phyloP scores from a whole-genome alignment of 2,888 invertebrate genomes.

The Lycocerus yunnanus region DNA sequence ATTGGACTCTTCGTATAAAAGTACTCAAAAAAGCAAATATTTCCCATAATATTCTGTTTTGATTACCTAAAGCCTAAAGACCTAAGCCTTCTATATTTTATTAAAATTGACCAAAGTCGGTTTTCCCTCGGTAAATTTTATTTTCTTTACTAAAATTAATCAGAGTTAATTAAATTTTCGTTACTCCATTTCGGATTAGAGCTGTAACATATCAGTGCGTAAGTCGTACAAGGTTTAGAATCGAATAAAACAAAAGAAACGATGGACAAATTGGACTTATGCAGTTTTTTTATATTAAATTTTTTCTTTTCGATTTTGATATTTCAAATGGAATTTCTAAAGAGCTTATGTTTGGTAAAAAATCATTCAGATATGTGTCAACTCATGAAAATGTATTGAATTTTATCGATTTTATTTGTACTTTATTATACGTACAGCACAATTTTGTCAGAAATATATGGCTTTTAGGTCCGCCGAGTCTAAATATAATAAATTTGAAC shows the following conservation, averaged over 20 bases:
- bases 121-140: too few species aligned
- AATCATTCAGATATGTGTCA: neutral
- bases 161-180: too few species aligned
- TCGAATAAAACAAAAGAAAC: neutral
- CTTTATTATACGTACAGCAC: neutral
- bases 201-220: too few species aligned
- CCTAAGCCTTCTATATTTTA: too few species aligned
- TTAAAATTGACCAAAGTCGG: neutral
- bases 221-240: too few species aligned
- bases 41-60: too few species aligned
- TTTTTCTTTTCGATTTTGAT: neutral
- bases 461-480: neutral
- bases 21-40: too few species aligned
- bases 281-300: neutral
- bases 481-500: neutral
- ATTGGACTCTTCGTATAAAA: too few species aligned
- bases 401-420: neutral
- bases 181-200: too few species aligned
- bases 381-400: neutral
- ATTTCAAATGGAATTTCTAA: neutral
- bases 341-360: neutral
- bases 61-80: neutral
- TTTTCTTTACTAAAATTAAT: too few species aligned
- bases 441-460: neutral
- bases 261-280: neutral